phyloP scores from a whole-genome alignment of 1,140 invertebrate species.

The Drosophila santomea region DNA sequence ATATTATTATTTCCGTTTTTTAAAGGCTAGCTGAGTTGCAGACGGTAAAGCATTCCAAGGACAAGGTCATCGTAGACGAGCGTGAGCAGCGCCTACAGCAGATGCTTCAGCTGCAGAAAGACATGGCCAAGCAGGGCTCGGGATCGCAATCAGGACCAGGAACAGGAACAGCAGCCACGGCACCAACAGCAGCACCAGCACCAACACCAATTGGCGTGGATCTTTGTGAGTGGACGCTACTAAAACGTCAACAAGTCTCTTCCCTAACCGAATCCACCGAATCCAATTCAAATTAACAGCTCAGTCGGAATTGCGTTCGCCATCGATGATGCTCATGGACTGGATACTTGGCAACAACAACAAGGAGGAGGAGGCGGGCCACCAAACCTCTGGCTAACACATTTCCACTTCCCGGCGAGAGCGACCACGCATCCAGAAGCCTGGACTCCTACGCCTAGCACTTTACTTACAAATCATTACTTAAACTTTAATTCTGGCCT shows the following conservation, averaged over 20 bases:
- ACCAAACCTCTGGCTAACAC: slow-evolving; percentile 21
- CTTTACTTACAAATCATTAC: slow-evolving; percentile 24
- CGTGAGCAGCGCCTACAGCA: slow-evolving; percentile 90
- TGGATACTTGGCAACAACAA: slow-evolving; percentile 89
- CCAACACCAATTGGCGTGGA: slow-evolving; percentile 88
- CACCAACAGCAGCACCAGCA: slow-evolving; percentile 86
- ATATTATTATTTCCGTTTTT: background rate
- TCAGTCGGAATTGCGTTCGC: slow-evolving; percentile 89
- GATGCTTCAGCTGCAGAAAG: slow-evolving; percentile 89
- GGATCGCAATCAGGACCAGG: slow-evolving; percentile 88
- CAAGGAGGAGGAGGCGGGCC: slow-evolving; percentile 40
- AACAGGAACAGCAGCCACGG: slow-evolving; percentile 87
- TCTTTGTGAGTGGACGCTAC: slow-evolving; percentile 82
- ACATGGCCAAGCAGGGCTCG: slow-evolving; percentile 88
- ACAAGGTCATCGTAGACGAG: slow-evolving; percentile 90
- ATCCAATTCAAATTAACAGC: slow-evolving; percentile 84
- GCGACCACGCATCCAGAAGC: background rate
- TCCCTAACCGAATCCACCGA: background rate
- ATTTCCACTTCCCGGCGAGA: background rate
- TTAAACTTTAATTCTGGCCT: slow-evolving; percentile 22
- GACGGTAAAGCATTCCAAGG: slow-evolving; percentile 89
- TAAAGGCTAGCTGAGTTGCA: slow-evolving; percentile 89
- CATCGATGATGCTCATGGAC: slow-evolving; percentile 90
- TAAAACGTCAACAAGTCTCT: too few species aligned
- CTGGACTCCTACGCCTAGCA: slow-evolving; percentile 3